phyloP scores from a whole-genome alignment of 1,140 invertebrate species.

The Solenopsis invicta region DNA sequence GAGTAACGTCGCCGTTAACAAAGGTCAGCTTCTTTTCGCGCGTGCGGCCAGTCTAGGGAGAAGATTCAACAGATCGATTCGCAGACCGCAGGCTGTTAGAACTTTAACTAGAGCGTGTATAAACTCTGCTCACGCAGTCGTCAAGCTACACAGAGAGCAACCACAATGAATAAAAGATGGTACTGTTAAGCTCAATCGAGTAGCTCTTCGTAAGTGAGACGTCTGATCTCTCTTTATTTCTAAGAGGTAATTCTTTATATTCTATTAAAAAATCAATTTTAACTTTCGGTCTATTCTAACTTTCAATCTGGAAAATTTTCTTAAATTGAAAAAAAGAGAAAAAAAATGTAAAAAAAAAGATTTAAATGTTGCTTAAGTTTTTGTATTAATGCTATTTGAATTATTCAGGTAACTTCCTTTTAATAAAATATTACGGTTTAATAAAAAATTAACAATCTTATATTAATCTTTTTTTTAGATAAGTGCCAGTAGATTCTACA shows the following conservation, averaged over 20 bases:
- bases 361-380: too few relatives aligned
- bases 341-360: too few relatives aligned
- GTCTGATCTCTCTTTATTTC: conserved; percentile 59
- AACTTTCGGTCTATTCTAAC: not conserved
- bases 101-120: conserved; percentile 81
- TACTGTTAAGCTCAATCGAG: conserved; percentile 78
- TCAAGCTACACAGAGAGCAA: conserved; percentile 78
- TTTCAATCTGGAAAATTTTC: not conserved
- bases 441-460: too few relatives aligned
- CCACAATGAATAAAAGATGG: conserved; percentile 83
- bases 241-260: conserved; percentile 69
- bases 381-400: too few relatives aligned
- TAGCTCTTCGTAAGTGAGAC: conserved; percentile 70
- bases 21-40: conserved; percentile 70
- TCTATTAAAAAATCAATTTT: conserved; percentile 50
- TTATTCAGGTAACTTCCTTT: too few relatives aligned
- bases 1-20: conserved; percentile 72
- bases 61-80: conserved; percentile 80
- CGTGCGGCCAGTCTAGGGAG: conserved; percentile 31
- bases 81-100: conserved; percentile 80
- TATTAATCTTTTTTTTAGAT: too few relatives aligned
- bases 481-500: too few relatives aligned
- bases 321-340: too few relatives aligned
- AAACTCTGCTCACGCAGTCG: conserved; percentile 83
- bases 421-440: too few relatives aligned